Base-by-base conservation (phyloP, 2,888 invertebrate genomes). In the Frankliniella fusca region DNA sequence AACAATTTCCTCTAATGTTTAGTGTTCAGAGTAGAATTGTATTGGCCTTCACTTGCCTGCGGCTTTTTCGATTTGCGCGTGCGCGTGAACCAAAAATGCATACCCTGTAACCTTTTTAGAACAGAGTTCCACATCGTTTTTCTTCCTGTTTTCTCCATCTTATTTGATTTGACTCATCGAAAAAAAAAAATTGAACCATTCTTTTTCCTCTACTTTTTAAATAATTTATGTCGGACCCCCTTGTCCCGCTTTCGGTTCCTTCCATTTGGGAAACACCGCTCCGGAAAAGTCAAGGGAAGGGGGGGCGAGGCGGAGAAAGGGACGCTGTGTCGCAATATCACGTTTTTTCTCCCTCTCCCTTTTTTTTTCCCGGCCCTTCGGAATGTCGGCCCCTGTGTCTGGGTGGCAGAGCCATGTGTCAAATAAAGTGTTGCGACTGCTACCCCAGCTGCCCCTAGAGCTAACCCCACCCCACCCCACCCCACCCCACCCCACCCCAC, bases 381-480 rank as follows among this genome's bases (percentile, higher is more conserved):
- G 70, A 76, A 76, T 76, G 70, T 12, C 70, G 70, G 70, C 8
- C 70, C 70, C 70, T 27, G 70, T 76, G 23, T 76, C 70, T 76
- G 70, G 70, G 70, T 27, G 70, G 27, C 70, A 76, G 70, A 23
- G 70, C 70, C 70, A 76, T 76, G 70, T 76, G 70, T 76, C 70
- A 76, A 76, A 76, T 76, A 76, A 76, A 76, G 70, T 27, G 70
- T 76, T 76, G 70, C 54, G 15, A 54, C 54, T 54, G 54, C 70
- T 23, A 27, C 70, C 70, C 70, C 70, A 27, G 61, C 61, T 76
- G 70, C 70, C 23, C 70, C 15, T n/a, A 7, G 20, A 18, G 18
- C 61, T n/a, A 10, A 10, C 61, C 61, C 61, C 61, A 18, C 61
- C 18, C 18, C 7, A 0, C 12, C 54, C 54, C 54, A 54, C 54